phyloP scores from a whole-genome alignment of 2,113 vertebrate species.

The Ophthalmotilapia sp. region DNA sequence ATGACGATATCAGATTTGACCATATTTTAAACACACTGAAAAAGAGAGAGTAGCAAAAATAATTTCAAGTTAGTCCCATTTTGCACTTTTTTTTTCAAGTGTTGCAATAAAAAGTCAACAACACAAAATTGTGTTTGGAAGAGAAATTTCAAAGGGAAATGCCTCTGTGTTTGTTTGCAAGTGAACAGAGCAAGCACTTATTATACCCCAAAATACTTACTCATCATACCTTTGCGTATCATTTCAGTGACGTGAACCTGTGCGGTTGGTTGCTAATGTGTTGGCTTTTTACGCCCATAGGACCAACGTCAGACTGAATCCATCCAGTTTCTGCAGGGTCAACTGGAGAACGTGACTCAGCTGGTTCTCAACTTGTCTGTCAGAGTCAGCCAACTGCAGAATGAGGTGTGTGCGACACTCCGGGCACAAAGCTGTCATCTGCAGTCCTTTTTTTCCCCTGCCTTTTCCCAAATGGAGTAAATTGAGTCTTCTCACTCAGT shows the following conservation, averaged over 20 bases:
- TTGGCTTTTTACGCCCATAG: constrained; percentile 52
- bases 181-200: background rate
- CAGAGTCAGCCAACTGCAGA: constrained; percentile 78
- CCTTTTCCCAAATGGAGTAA: background rate
- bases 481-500: background rate
- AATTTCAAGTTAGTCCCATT: background rate
- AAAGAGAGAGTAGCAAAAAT: background rate
- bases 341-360: constrained; percentile 86
- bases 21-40: background rate
- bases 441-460: background rate
- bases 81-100: background rate
- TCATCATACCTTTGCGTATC: background rate
- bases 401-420: constrained; percentile 75
- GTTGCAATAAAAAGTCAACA: background rate
- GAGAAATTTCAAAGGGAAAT: background rate
- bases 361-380: constrained; percentile 85
- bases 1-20: background rate
- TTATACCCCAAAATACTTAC: background rate
- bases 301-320: constrained; percentile 94
- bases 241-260: background rate
- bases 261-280: background rate
- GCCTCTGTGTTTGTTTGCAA: background rate
- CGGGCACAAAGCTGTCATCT: background rate
- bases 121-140: background rate
- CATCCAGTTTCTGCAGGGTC: constrained; percentile 87